These are phyloP conservation scores for Scatophagus argus DNA, from an alignment of 2,113 vertebrate genomes.

Conservation along the genomic window DNA sequence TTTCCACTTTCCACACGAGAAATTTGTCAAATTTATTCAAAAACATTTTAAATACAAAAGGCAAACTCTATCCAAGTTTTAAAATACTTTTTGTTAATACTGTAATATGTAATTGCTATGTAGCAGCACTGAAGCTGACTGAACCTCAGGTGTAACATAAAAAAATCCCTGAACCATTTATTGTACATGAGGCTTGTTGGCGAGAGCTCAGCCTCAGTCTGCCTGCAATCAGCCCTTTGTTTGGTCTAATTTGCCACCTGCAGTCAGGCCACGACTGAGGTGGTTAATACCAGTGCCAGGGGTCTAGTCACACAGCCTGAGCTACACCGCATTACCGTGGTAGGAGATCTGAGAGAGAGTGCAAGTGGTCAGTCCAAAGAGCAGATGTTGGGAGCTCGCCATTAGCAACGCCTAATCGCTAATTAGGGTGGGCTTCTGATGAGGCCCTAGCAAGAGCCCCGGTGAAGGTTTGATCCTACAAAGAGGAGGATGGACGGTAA, in stretches of 20 bases:
- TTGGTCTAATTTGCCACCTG: constrained; percentile 73
- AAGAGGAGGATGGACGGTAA: constrained; percentile 18
- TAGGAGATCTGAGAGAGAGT: constrained; percentile 50
- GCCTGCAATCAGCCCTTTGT: constrained; percentile 55
- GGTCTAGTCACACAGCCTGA: constrained; percentile 52
- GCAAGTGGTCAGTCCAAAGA: constrained; percentile 45
- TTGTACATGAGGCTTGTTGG: constrained; percentile 10
- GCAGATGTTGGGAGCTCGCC: constrained; percentile 74
- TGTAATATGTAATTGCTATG: background rate
- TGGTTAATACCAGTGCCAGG: constrained; percentile 45
- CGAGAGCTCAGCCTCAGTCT: constrained; percentile 8
- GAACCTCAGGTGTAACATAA: constrained; percentile 26
- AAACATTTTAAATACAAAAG: background rate
- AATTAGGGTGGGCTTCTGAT: constrained; percentile 67
- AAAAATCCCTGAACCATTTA: constrained; percentile 23
- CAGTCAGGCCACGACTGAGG: constrained; percentile 57
- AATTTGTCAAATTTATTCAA: background rate
- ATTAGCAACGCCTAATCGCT: constrained; percentile 76
- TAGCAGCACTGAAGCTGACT: background rate
- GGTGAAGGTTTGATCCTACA: constrained; percentile 26
- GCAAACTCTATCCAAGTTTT: background rate
- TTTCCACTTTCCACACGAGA: too few relatives aligned
- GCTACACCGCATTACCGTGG: constrained; percentile 29
- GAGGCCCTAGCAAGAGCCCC: constrained; percentile 46
- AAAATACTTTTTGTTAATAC: too few relatives aligned